A percentile compares a stretch with the other conserved stretches of the same genome.
phyloP scores from a whole-genome alignment of 2,888 invertebrate species.

The Portevinia maculata region DNA sequence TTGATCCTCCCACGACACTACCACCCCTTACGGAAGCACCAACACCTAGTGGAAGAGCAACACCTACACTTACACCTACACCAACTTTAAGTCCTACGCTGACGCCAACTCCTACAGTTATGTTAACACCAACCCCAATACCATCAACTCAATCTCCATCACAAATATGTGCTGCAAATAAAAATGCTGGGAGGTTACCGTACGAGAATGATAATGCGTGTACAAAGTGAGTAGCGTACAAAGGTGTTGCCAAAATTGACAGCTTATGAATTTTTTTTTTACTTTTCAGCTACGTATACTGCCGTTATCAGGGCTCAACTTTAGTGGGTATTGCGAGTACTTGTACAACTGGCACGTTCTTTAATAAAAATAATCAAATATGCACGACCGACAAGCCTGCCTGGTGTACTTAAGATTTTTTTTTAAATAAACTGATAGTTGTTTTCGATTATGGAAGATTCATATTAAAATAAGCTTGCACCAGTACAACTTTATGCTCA shows the following conservation, averaged over 20 bases:
- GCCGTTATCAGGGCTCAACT: constrained; percentile 9
- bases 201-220: constrained; percentile 17
- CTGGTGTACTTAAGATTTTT: constrained; percentile 16
- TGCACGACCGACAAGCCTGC: constrained; percentile 22
- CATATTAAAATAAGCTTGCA: background rate
- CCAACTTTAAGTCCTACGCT: background rate
- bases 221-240: constrained; percentile 18
- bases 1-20: background rate
- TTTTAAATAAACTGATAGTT: background rate
- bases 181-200: constrained; percentile 23
- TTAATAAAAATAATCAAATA: constrained; percentile 17
- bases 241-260: background rate
- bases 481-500: too few species aligned
- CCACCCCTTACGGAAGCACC: background rate
- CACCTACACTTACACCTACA: background rate
- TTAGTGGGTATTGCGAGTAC: constrained; percentile 20
- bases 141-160: constrained; percentile 1
- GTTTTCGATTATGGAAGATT: constrained; percentile 5
- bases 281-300: constrained; percentile 29
- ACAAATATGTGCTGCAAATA: constrained; percentile 6
- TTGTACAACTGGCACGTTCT: constrained; percentile 14
- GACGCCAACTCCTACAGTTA: background rate
- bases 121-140: background rate
- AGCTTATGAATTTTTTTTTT: background rate
- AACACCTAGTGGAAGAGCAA: background rate